Evolutionary conservation across 2,113 vertebrate genomes (phyloP).

Genomic region (Forbesichthys papilliferus): DNA sequence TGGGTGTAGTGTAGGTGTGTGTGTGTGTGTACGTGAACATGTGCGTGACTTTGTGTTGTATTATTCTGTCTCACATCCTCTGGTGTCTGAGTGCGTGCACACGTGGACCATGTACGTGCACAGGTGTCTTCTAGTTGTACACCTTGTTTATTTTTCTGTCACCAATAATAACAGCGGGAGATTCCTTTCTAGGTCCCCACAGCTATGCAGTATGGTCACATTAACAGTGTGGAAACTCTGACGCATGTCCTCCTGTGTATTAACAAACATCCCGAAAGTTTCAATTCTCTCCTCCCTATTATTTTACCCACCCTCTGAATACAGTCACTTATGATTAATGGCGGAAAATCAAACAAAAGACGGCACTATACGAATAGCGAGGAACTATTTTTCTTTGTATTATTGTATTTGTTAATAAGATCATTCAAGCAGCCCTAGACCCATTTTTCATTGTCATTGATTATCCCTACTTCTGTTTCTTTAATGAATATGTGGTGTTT

Average conservation of each 20-base stretch:
- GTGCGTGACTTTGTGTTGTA: too few species aligned
- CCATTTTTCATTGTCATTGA: slow-evolving; percentile 17
- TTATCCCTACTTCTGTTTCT: slow-evolving; percentile 12
- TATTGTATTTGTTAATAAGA: not conserved
- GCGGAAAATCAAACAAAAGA: not conserved
- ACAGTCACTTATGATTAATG: slow-evolving; percentile 17
- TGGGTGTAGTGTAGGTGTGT: too few species aligned
- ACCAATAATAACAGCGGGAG: slow-evolving; percentile 10
- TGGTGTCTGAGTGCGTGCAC: not conserved
- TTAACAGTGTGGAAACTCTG: slow-evolving; percentile 12
- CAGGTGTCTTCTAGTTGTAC: not conserved
- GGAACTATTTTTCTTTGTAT: not conserved
- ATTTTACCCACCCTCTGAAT: not conserved
- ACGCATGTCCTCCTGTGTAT: not conserved
- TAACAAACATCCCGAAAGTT: slow-evolving; percentile 1
- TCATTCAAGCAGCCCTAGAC: not conserved
- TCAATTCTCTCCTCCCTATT: not conserved
- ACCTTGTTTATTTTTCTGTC: not conserved
- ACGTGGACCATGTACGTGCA: not conserved
- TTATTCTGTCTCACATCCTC: not conserved
- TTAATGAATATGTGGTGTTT: not conserved
- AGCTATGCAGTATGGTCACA: slow-evolving; percentile 23
- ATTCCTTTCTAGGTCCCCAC: slow-evolving; percentile 1
- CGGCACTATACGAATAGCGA: not conserved
- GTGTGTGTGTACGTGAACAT: too few species aligned